phyloP scores from a whole-genome alignment of 92 coral and sea anemone genomes.

The Porites lobata region DNA sequence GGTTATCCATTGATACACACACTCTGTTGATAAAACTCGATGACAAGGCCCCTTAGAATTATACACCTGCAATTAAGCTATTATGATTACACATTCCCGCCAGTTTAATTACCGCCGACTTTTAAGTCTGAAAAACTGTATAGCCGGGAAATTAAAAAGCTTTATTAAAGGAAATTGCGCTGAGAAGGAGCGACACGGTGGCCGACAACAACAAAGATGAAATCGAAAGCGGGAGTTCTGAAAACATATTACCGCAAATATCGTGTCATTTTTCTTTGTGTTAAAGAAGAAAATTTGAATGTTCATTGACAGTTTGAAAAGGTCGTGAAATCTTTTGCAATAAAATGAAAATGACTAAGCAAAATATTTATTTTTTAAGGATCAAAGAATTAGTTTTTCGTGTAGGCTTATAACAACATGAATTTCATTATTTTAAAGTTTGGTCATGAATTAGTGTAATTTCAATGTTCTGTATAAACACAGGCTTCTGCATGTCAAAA shows the following conservation, averaged over 20 bases:
- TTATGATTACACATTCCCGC: background rate
- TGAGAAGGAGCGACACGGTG: background rate
- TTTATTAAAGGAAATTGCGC: background rate
- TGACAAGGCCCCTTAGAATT: too few relatives aligned
- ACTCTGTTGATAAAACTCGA: too few relatives aligned
- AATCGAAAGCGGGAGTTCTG: background rate
- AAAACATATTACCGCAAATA: slow-evolving; percentile 1
- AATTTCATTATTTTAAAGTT: slow-evolving; percentile 3
- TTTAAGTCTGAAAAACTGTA: background rate
- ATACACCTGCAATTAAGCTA: background rate
- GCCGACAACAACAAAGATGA: slow-evolving; percentile 3
- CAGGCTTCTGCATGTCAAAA: background rate
- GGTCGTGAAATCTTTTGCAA: background rate
- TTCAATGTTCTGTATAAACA: slow-evolving; percentile 1
- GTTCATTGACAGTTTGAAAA: slow-evolving; percentile 2
- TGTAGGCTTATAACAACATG: too few relatives aligned
- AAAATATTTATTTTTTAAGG: background rate
- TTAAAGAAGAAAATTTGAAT: background rate
- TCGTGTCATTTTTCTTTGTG: background rate
- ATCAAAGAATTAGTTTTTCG: background rate
- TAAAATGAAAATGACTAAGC: background rate
- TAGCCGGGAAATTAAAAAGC: background rate
- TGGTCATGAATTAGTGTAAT: background rate
- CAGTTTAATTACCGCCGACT: background rate
- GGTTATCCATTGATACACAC: too few relatives aligned